phyloP scores from a whole-genome alignment of 2,113 vertebrate species.

The Macquaria australasica region DNA sequence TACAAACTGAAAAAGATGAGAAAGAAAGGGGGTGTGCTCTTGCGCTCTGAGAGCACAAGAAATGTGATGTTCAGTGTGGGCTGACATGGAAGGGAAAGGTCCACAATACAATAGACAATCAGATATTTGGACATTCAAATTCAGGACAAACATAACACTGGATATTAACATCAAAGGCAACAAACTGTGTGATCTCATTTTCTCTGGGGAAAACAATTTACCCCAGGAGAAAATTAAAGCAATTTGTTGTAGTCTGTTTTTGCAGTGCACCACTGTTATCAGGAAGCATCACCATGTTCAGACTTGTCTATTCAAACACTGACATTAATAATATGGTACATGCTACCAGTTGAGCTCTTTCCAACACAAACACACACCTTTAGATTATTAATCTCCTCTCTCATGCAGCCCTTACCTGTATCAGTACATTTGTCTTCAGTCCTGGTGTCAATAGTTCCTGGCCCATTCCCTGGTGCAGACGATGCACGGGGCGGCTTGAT shows the following conservation, averaged over 20 bases:
- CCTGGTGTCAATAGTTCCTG: neutral
- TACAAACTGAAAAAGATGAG: neutral
- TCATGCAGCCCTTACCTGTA: slow-evolving; percentile 67
- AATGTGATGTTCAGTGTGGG: neutral
- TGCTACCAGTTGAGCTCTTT: neutral
- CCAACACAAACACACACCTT: neutral
- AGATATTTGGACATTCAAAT: neutral
- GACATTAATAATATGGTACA: neutral
- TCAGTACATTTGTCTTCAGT: neutral
- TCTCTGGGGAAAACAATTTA: neutral
- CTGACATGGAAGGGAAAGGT: slow-evolving; percentile 13
- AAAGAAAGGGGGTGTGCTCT: neutral
- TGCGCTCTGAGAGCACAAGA: accelerated
- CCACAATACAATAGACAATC: neutral
- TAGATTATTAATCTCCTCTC: neutral
- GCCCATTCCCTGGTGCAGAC: slow-evolving; percentile 1
- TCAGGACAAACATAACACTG: neutral
- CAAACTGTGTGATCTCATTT: neutral
- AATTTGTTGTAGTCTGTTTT: neutral
- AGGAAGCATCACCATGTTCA: slow-evolving; percentile 4
- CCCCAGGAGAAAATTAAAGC: neutral
- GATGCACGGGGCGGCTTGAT: slow-evolving; percentile 50
- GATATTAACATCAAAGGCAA: slow-evolving; percentile 31
- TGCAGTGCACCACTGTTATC: neutral
- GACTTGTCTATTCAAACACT: slow-evolving; percentile 21